These are phyloP conservation scores for Formicarius rufipectus DNA, from an alignment of 2,113 vertebrate genomes.

Conservation along the genomic window DNA sequence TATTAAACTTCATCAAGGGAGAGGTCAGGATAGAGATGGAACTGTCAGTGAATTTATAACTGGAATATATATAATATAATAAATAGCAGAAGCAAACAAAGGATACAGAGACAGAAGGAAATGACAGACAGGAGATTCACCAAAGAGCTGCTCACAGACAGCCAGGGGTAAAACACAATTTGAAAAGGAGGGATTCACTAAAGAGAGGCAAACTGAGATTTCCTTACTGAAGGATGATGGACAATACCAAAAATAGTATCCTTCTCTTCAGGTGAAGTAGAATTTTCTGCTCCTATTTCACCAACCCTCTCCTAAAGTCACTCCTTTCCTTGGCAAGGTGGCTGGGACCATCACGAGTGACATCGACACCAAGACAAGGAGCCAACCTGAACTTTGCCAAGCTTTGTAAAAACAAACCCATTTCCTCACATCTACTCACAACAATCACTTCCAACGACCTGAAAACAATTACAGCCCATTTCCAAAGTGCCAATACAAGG, in stretches of 20 bases:
- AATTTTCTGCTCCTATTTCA: neutral
- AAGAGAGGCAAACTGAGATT: neutral
- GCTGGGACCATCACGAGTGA: neutral
- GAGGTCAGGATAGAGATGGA: neutral
- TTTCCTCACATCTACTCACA: neutral
- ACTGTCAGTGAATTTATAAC: neutral
- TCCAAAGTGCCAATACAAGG: conserved; percentile 18
- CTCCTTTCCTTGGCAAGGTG: neutral
- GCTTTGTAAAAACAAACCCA: neutral
- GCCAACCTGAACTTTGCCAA: neutral
- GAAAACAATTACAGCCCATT: neutral
- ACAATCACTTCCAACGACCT: neutral
- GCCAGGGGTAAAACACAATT: neutral
- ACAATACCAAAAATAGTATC: neutral
- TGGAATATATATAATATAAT: neutral
- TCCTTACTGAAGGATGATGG: neutral
- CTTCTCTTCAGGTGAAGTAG: neutral
- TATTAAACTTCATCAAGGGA: neutral
- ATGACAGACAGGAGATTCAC: neutral
- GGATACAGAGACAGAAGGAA: neutral
- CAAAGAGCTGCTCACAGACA: neutral
- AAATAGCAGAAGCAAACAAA: neutral
- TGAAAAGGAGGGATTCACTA: neutral
- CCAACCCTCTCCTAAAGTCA: neutral
- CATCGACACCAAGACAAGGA: neutral